Base-by-base conservation (phyloP, 2,113 vertebrate species). In the Chitala chitala region DNA sequence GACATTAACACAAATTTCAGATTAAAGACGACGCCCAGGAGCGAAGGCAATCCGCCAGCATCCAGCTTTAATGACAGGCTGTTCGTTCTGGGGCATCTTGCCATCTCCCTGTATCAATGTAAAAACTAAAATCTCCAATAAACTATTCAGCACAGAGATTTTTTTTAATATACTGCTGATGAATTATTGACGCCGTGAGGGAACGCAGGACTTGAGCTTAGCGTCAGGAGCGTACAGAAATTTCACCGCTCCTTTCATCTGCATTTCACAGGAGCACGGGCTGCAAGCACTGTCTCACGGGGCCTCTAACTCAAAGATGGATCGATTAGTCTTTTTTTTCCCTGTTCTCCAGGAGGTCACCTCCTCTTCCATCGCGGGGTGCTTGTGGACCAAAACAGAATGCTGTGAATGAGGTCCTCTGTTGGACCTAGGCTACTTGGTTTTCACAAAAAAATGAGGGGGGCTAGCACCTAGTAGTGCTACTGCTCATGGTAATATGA, bases 181-280 rank as follows among this genome's bases (percentile, higher is more conserved):
- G n/a, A 46, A 68, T 68, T 68, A 68, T 68, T 46, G 64, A 68
- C 42, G 38, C 1, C 22, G 36, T 66, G 44, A 42, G 64, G 64
- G 64, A 66, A 44, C 44, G 64, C 36, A 44, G 6, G 20, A n/a
- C 64, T 44, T 26, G n/a, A 66, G 64, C 44, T 20, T 26, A 46
- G 64, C 40, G 26, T 66, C 64, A 66, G 10, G 22, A 24, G 64
- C 44, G 36, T 44, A 66, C 40, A 66, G 64, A 66, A n/a, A 46
- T 68, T 68, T 68, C 64, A 68, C 20, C 15, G 64, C 64, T 44
- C 22, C 64, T 68, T 68, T 68, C 42, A 46, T 68, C 40, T 46
- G 9, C n/a, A 24, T 26, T 46, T 68, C 64, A 46, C 26, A 24
- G 24, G 64, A 24, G 40, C 38, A 66, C 42, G 44, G 17, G 64